Percentiles rank a stretch among this genome's conserved stretches.
These are phyloP conservation scores for Lasioglossum malachurum DNA, from an alignment of 2,888 invertebrate genomes.

Conservation along the genomic window DNA sequence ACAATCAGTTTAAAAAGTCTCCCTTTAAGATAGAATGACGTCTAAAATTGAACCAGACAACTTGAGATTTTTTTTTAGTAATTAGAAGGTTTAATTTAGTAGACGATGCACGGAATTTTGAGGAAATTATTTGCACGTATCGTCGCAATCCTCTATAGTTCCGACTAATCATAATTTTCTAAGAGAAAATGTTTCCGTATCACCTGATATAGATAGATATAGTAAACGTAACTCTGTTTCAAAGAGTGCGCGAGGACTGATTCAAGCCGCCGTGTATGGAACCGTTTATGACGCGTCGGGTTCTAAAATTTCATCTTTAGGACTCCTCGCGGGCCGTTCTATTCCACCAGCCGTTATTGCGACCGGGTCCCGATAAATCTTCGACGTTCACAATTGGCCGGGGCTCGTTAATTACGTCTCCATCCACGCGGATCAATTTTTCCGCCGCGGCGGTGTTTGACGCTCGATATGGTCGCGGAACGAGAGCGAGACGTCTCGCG, in stretches of 20 bases:
- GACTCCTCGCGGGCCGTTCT: neutral
- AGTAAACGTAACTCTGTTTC: neutral
- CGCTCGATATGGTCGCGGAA: slow-evolving; percentile 43
- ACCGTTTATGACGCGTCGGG: neutral
- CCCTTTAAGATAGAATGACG: too few relatives aligned
- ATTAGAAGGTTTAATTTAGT: neutral
- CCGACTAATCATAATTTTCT: neutral
- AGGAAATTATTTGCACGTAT: neutral
- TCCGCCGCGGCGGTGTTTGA: slow-evolving; percentile 39
- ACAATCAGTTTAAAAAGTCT: too few relatives aligned
- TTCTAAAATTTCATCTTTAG: slow-evolving; percentile 1
- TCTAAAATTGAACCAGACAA: too few relatives aligned
- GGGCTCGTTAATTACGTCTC: slow-evolving; percentile 20
- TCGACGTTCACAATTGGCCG: neutral
- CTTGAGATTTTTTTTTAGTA: neutral
- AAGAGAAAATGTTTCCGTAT: neutral
- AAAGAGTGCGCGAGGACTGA: neutral
- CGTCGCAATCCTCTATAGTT: too few relatives aligned
- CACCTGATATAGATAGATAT: too few relatives aligned
- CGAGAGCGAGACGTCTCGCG: slow-evolving; percentile 56
- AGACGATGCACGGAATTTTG: neutral
- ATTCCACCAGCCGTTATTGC: neutral
- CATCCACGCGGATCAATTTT: slow-evolving; percentile 41
- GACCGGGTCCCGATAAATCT: slow-evolving; percentile 4
- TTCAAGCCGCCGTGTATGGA: neutral